Percentiles rank a stretch among this genome's conserved stretches.
phyloP scores from a whole-genome alignment of 2,888 invertebrate species.

The Parthenolecanium corni region DNA sequence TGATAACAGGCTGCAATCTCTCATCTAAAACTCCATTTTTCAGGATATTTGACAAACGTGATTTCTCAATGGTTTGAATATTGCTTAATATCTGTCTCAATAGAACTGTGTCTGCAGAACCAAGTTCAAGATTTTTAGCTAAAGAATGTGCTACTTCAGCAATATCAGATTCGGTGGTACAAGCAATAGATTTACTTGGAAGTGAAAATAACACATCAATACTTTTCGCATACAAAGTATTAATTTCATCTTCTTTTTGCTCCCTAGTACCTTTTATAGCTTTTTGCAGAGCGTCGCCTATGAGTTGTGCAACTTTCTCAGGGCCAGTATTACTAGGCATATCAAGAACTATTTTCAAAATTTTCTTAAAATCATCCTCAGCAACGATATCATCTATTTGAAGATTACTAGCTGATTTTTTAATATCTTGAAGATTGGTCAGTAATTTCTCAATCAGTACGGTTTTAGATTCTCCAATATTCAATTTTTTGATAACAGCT shows the following conservation, averaged over 20 bases:
- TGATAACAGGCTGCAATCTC: not conserved
- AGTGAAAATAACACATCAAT: not conserved
- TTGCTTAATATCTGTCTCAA: slow-evolving; percentile 40
- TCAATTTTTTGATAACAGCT: not conserved
- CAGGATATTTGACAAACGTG: not conserved
- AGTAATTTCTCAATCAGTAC: slow-evolving; percentile 36
- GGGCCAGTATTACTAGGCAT: too few species aligned
- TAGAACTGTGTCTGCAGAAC: slow-evolving; percentile 39
- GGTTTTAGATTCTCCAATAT: too few species aligned
- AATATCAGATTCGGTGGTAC: slow-evolving; percentile 36
- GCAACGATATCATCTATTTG: too few species aligned
- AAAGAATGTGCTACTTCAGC: slow-evolving; percentile 34
- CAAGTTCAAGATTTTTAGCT: slow-evolving; percentile 38
- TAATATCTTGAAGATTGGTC: slow-evolving; percentile 32
- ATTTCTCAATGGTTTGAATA: slow-evolving; percentile 5
- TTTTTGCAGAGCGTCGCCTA: not conserved
- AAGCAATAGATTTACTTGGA: too few species aligned
- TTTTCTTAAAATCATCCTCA: too few species aligned
- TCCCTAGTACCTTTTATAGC: not conserved
- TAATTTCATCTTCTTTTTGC: not conserved
- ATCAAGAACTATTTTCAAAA: too few species aligned
- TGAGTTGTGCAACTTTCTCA: not conserved
- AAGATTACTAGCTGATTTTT: not conserved
- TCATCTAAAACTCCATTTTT: not conserved
- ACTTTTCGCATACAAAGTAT: not conserved